Conservation (phyloP, 2,113 vertebrate genomes). For the Ondatra zibethicus region DNA sequence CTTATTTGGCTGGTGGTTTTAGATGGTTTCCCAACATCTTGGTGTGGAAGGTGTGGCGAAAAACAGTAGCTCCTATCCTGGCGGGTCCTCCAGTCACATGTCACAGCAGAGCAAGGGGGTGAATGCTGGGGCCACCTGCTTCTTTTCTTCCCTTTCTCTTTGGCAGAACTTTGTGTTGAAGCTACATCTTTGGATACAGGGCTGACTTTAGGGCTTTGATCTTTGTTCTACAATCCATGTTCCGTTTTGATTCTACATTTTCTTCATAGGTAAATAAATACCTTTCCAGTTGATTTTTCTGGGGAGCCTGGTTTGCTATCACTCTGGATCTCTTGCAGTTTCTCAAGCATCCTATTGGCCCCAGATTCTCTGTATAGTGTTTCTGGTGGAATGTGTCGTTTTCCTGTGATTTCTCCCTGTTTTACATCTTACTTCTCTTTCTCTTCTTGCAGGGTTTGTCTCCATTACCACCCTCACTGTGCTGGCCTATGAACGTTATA, state of each 20-base stretch:
- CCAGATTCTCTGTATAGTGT: not conserved
- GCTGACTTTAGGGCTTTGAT: not conserved
- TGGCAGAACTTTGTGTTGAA: not conserved
- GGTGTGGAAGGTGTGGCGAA: not conserved
- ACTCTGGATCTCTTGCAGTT: not conserved
- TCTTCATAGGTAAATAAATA: not conserved
- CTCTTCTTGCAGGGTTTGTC: conserved; percentile 90
- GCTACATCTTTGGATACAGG: not conserved
- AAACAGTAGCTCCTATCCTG: not conserved
- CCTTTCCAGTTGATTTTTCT: not conserved
- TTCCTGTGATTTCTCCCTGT: not conserved
- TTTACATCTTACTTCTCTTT: conserved; percentile 19
- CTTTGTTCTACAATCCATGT: not conserved
- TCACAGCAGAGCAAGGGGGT: rapidly evolving
- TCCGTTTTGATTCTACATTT: not conserved
- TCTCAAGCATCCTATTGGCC: not conserved
- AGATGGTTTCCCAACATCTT: rapidly evolving
- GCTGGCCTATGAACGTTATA: conserved; percentile 95
- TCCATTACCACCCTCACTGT: conserved; percentile 94
- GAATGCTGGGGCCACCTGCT: no score
- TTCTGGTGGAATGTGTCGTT: not conserved
- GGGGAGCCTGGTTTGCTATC: not conserved
- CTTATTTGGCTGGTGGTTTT: not conserved
- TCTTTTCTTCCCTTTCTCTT: not conserved
- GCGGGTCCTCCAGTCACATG: no score